Conservation (phyloP, 2,113 vertebrate genomes). For the Gorsachius goisagi region DNA sequence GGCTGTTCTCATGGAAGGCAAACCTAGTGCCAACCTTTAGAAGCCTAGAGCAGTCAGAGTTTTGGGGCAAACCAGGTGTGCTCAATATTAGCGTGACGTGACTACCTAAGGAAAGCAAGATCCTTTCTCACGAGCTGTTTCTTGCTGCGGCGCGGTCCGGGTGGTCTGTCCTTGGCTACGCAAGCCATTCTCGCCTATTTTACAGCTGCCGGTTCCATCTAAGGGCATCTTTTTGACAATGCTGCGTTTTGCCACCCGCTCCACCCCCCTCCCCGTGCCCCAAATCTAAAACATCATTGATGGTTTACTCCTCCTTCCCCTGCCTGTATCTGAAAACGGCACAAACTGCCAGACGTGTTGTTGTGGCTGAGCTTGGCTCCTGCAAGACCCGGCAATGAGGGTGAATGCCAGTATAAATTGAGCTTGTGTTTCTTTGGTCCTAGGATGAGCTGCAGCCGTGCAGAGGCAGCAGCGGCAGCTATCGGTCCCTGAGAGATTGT, state of each 20-base stretch:
- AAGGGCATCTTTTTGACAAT: background rate
- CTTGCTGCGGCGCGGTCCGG: background rate
- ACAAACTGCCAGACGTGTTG: background rate
- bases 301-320: background rate
- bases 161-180: background rate
- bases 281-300: background rate
- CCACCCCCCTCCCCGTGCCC: background rate
- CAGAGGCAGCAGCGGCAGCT: background rate
- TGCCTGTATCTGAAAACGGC: background rate
- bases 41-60: background rate
- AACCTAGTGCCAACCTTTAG: background rate
- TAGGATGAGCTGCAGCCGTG: background rate
- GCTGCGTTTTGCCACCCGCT: background rate
- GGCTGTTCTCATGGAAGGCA: background rate
- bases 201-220: background rate
- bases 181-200: background rate
- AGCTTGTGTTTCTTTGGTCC: slow-evolving; percentile 28
- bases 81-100: background rate
- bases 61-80: background rate
- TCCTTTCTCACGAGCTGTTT: background rate
- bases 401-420: background rate
- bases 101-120: background rate
- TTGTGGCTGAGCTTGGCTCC: background rate
- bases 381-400: background rate
- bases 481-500: slow-evolving; percentile 44